Base-by-base conservation (phyloP, 2,797 vertebrate species). In the Macroramphosus scolopax region DNA sequence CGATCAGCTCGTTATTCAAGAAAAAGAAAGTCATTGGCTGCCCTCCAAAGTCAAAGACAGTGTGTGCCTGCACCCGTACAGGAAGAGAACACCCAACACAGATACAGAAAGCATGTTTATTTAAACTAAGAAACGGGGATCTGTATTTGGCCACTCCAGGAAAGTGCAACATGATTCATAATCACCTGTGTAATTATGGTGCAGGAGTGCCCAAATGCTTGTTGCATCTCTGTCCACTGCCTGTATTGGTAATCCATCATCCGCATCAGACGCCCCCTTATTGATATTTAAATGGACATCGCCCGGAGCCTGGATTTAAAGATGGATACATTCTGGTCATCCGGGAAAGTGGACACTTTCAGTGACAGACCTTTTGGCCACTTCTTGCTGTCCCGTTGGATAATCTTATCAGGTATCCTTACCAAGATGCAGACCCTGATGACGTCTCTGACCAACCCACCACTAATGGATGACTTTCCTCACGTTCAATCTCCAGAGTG, bases 41-140 rank as follows among this genome's bases (percentile, higher is more conserved):
- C 34, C 47, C 44, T 52, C 37, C 37, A 30, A 13, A 34, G 9
- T 47, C 29, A 35, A 25, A 60, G 65, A 47, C 59, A 65, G 61
- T 70, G 57, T 65, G 45, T 67, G 63, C 59, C 68, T 54, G 47
- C 58, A 69, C n/a, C 51, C 48, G 34, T 61, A 59, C 43, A 57
- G 62, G 46, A 61, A 68, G 63, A 44, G 48, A 74, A 53, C 37
- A 50, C 17, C 49, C 32, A 25, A 55, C 28, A 80, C 68, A 49
- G 31, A 62, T 69, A 57, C 37, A 43, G 41, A 62, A 79, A 72
- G 83, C 84, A 86, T 88, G 87, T 83, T 63, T 80, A 51, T 50
- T 48, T 53, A 35, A 63, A 58, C 26, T 58, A 57, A 63, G 45
- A 59, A 52, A 40, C 48, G 45, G 69, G 34, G 18, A 69, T 78